phyloP scores from a whole-genome alignment of 2,888 invertebrate species.

The Halictus ligatus region DNA sequence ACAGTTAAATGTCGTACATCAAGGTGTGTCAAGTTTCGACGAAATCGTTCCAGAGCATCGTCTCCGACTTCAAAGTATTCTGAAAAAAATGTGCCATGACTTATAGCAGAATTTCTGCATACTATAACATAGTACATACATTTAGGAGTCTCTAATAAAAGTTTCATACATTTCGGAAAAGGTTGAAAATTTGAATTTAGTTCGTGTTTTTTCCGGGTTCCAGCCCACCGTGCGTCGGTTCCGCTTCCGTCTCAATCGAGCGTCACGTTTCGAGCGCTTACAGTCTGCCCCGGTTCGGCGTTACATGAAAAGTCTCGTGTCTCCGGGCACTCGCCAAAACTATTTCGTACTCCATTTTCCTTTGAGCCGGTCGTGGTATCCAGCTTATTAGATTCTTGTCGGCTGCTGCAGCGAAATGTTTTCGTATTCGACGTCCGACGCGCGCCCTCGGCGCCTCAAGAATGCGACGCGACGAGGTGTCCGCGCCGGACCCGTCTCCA shows the following conservation, averaged over 20 bases:
- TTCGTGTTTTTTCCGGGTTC: too few relatives aligned
- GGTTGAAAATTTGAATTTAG: too few relatives aligned
- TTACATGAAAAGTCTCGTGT: constrained; percentile 20
- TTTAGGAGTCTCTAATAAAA: too few relatives aligned
- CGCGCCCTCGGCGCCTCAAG: background rate
- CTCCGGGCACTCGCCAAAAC: constrained; percentile 37
- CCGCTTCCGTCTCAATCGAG: constrained; percentile 14
- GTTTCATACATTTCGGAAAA: too few relatives aligned
- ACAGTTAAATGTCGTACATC: too few relatives aligned
- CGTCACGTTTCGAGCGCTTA: constrained; percentile 36
- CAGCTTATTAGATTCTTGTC: constrained; percentile 67
- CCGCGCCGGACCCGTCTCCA: background rate
- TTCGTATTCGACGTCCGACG: constrained; percentile 31
- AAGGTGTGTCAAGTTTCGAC: too few relatives aligned
- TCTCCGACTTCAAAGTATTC: too few relatives aligned
- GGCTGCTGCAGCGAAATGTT: constrained; percentile 32
- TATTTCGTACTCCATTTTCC: constrained; percentile 54
- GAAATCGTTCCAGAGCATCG: too few relatives aligned
- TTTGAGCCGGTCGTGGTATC: constrained; percentile 57
- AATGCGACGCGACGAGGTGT: background rate
- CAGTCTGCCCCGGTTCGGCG: background rate
- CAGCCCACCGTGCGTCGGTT: background rate
- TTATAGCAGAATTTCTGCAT: too few relatives aligned
- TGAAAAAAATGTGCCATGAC: too few relatives aligned
- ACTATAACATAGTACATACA: too few relatives aligned